Percentiles rank a stretch among this genome's conserved stretches.
These are phyloP conservation scores for Ramphastos sulfuratus DNA, from an alignment of 2,113 vertebrate species.

Conservation along the genomic window DNA sequence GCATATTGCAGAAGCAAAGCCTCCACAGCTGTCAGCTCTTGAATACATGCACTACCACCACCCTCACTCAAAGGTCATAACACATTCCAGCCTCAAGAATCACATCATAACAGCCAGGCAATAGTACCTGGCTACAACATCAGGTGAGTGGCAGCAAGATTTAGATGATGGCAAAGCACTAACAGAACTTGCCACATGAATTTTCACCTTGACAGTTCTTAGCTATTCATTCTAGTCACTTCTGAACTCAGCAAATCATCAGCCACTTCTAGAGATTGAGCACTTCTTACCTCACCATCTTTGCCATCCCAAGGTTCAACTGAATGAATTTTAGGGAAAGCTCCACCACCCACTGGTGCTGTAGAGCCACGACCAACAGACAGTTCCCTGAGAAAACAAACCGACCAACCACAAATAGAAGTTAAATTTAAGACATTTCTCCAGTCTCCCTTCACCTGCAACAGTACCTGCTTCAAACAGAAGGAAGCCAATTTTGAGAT, in stretches of 20 bases:
- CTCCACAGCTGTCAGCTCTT: background rate
- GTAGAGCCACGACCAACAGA: constrained; percentile 95
- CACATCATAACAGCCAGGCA: background rate
- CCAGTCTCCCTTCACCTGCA: background rate
- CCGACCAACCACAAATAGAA: background rate
- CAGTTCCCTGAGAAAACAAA: constrained; percentile 81
- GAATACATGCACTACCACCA: background rate
- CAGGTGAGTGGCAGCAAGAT: background rate
- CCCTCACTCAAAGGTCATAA: background rate
- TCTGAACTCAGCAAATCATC: background rate
- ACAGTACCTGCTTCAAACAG: background rate
- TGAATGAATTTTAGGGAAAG: constrained; percentile 83
- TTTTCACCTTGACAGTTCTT: background rate
- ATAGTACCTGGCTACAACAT: background rate
- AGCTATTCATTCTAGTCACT: background rate
- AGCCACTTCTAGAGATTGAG: background rate
- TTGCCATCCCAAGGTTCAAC: constrained; percentile 93
- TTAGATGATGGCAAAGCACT: background rate
- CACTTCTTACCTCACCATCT: constrained; percentile 89
- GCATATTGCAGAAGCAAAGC: background rate
- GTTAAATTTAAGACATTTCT: background rate
- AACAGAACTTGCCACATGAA: background rate
- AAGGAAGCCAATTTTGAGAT: background rate
- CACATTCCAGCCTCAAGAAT: background rate
- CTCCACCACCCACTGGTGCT: constrained; percentile 84